These are phyloP conservation scores for Acronicta aceris DNA, from an alignment of 2,888 invertebrate species.

Conservation along the genomic window DNA sequence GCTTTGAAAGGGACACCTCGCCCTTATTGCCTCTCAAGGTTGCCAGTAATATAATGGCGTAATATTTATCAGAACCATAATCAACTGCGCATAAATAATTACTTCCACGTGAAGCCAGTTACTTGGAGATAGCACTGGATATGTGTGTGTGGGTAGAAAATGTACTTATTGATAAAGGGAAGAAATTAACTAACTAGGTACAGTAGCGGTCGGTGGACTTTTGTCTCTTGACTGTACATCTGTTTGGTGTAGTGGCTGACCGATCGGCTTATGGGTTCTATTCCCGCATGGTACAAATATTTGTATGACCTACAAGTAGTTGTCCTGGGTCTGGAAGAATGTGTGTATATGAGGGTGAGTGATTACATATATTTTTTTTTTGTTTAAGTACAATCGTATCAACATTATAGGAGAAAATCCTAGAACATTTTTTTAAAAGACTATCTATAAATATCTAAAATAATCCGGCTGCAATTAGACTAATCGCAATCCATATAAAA, in stretches of 20 bases:
- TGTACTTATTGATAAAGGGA: slow-evolving; percentile 9
- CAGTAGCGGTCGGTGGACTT: no score
- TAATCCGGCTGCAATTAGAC: slow-evolving; percentile 27
- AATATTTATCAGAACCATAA: slow-evolving; percentile 50
- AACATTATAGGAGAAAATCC: no score
- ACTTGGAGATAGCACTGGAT: slow-evolving; percentile 20
- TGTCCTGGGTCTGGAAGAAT: no score
- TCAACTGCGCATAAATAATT: slow-evolving; percentile 38
- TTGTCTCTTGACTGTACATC: no score
- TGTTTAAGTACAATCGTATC: no score
- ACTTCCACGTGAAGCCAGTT: slow-evolving; percentile 28
- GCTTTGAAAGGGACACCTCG: slow-evolving; percentile 74
- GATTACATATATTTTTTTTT: no score
- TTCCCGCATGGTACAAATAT: no score
- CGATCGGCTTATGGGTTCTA: no score
- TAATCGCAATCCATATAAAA: slow-evolving; percentile 24
- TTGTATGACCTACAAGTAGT: no score
- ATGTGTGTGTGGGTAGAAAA: slow-evolving; percentile 1
- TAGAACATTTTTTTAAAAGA: no score
- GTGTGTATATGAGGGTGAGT: no score
- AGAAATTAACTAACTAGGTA: slow-evolving; percentile 35
- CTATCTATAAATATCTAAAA: background rate
- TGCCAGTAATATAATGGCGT: slow-evolving; percentile 46
- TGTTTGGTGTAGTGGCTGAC: no score
- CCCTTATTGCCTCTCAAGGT: slow-evolving; percentile 54